Evolutionary conservation across 2,797 vertebrate species (phyloP).

Genomic region (Ptychadena robeensis): DNA sequence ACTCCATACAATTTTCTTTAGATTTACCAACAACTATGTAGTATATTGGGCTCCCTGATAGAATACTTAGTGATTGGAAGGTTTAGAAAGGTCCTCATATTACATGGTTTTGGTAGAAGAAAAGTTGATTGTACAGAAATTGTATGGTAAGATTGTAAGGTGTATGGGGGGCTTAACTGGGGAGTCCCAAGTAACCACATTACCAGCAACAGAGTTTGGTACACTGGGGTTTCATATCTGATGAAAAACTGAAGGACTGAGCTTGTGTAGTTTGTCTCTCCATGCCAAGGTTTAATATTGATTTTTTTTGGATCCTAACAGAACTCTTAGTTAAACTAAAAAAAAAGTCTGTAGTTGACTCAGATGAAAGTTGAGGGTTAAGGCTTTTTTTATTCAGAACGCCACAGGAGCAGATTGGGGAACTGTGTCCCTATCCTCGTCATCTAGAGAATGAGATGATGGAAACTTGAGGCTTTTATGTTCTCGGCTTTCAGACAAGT

Average conservation of each 20-base stretch:
- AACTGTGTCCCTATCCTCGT: slow-evolving; percentile 29
- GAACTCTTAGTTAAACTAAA: background rate
- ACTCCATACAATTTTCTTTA: too few relatives aligned
- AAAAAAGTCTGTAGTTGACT: background rate
- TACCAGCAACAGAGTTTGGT: background rate
- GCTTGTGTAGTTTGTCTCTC: background rate
- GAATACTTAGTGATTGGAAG: too few relatives aligned
- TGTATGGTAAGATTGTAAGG: too few relatives aligned
- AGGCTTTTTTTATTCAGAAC: slow-evolving; percentile 43
- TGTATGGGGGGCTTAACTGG: too few relatives aligned
- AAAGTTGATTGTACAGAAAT: too few relatives aligned
- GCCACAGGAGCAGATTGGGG: slow-evolving; percentile 21
- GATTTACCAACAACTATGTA: too few relatives aligned
- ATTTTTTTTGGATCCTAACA: background rate
- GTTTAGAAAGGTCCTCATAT: too few relatives aligned
- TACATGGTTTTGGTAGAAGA: too few relatives aligned
- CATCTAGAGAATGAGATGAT: slow-evolving; percentile 64
- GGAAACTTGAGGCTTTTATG: slow-evolving; percentile 71
- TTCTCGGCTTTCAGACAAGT: slow-evolving; percentile 67
- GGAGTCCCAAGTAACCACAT: background rate
- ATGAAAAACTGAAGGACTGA: background rate
- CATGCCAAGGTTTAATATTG: background rate
- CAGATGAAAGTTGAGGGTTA: slow-evolving; percentile 25
- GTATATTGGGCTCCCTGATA: too few relatives aligned
- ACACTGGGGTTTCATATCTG: background rate